Evolutionary conservation across 2,888 invertebrate genomes (phyloP), one percentile per base, ranked within the genome.

Genomic region (Athalia rosae): DNA sequence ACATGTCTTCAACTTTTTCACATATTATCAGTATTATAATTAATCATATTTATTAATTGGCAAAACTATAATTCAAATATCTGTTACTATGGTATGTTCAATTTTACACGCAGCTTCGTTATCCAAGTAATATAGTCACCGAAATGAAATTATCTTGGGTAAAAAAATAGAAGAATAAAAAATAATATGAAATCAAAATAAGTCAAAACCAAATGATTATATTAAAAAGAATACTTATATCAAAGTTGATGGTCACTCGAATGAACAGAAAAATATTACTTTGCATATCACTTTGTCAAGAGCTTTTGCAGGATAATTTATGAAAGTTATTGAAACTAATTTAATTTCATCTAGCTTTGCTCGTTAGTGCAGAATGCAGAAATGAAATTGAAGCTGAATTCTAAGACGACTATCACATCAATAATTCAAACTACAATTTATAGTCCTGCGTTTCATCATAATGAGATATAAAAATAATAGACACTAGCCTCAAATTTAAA

Each of bases 1-100:
- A 66, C 69, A 69, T 50, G 13, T 69, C 53, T 48, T 69, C 13
- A 13, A n/a, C 56, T 15, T n/a, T 69, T 53, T 69, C 41, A 43
- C 47, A 48, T 56, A 61, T 13, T 61, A 13, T 8, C 15, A 61
- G 8, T 61, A n/a, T 15, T 8, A 4, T 15, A 61, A 13, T 61
- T 53, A 50, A 48, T 53, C 13, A 41, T 6, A 69, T 48, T 28
- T 56, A 69, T 50, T 53, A 69, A 7, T 69, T 28, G 66, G 66
- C 48, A 47, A 66, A 66, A 15, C 66, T 66, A 66, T 13, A 13
- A 53, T 15, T 7, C 41, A 28, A 41, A 15, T 69, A 15, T 53
- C 47, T 28, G 41, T 53, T 41, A 56, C 9, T 48, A 47, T 66
- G 13, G 13, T 66, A 66, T 66, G 3, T 28, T 28, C 28, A 28